Conservation (phyloP, 2,888 invertebrate genomes). For the Onchidella celtica region DNA sequence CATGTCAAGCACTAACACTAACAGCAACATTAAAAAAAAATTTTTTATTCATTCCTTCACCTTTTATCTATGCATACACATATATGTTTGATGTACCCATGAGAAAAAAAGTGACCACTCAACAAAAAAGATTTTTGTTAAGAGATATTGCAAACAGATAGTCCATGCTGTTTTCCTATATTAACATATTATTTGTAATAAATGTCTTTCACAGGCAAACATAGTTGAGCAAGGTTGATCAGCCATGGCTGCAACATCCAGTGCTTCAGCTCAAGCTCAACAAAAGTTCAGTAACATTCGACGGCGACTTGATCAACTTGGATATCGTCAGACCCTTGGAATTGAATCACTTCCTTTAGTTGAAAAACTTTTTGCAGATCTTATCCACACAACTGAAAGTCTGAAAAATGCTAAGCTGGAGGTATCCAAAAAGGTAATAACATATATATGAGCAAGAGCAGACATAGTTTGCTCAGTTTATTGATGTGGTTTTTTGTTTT, state of each 20-base stretch:
- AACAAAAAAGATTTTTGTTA: no score
- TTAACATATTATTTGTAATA: no score
- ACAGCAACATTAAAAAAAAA: no score
- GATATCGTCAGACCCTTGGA: slow-evolving; percentile 88
- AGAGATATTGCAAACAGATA: no score
- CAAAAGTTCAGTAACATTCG: slow-evolving; percentile 82
- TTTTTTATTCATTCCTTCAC: no score
- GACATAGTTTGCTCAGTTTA: background rate
- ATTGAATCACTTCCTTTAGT: slow-evolving; percentile 90
- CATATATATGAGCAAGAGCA: no score
- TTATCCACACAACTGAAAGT: slow-evolving; percentile 92
- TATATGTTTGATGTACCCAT: no score
- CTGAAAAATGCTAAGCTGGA: slow-evolving; percentile 89
- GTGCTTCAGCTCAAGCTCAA: slow-evolving; percentile 70
- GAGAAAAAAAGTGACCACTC: no score
- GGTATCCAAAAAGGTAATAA: slow-evolving; percentile 64
- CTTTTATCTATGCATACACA: no score
- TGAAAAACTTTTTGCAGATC: slow-evolving; percentile 89
- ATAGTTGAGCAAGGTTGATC: background rate
- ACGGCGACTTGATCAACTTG: slow-evolving; percentile 89
- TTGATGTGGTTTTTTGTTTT: background rate
- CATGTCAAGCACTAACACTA: no score
- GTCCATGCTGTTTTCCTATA: no score
- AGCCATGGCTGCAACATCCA: slow-evolving; percentile 45
- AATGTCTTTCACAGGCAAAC: background rate